These are phyloP conservation scores for Acrossocheilus fasciatus DNA, from an alignment of 2,797 vertebrate genomes.

Conservation along the genomic window DNA sequence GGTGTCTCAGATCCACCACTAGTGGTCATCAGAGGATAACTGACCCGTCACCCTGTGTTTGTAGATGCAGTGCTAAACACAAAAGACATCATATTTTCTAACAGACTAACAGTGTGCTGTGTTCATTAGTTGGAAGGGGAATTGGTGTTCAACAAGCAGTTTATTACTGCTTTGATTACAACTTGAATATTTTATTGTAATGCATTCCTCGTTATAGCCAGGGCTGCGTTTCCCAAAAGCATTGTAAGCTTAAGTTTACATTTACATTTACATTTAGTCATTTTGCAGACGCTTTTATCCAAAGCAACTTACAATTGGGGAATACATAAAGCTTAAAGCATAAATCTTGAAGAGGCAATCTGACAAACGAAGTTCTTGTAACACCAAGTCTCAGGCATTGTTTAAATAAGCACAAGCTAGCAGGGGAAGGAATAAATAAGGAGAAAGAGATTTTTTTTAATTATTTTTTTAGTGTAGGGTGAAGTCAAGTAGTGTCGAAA, in stretches of 20 bases:
- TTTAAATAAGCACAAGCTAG: no score
- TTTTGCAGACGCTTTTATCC: no score
- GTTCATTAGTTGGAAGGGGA: not conserved
- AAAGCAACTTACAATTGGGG: no score
- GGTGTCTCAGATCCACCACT: not conserved
- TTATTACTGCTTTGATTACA: not conserved
- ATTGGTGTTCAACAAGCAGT: not conserved
- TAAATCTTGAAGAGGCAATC: no score
- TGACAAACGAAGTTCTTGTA: no score
- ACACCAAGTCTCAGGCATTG: no score
- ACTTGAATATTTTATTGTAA: not conserved
- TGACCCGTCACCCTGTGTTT: not conserved
- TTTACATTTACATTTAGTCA: no score
- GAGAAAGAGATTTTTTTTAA: no score
- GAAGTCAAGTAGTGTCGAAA: no score
- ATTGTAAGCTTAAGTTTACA: not conserved
- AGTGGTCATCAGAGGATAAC: conserved; percentile 17
- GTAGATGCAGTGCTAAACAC: not conserved
- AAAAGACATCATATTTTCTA: not conserved
- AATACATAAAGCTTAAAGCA: no score
- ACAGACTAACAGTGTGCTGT: not conserved
- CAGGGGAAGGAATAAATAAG: no score
- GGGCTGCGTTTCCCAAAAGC: not conserved
- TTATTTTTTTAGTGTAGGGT: no score
- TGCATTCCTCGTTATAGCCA: not conserved